Percentiles rank a stretch among this genome's conserved stretches.
Conservation (phyloP, 2,888 invertebrate species). For the Osmoderma eremita region DNA sequence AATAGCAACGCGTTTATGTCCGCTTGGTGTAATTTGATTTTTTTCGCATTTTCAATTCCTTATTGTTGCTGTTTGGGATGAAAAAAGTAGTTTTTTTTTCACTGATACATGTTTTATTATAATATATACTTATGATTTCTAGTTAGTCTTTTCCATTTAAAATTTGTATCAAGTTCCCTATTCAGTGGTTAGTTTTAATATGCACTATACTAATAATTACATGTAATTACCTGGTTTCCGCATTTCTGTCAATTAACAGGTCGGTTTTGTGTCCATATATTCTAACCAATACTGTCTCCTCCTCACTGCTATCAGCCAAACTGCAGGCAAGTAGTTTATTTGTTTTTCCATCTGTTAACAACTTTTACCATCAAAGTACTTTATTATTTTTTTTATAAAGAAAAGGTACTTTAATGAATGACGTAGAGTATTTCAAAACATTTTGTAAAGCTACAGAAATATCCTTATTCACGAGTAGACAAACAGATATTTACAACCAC, state of each 20-base stretch:
- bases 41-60: too few relatives aligned
- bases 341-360: slow-evolving; percentile 94
- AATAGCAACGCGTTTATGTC: too few relatives aligned
- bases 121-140: too few relatives aligned
- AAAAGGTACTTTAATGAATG: neutral
- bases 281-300: slow-evolving; percentile 83
- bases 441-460: too few relatives aligned
- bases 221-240: slow-evolving; percentile 74
- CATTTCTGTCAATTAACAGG: slow-evolving; percentile 87
- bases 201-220: neutral
- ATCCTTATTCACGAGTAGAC: too few relatives aligned
- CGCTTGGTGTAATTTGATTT: too few relatives aligned
- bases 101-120: too few relatives aligned
- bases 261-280: slow-evolving; percentile 95
- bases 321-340: slow-evolving; percentile 87
- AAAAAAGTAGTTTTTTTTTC: too few relatives aligned
- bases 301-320: slow-evolving; percentile 61
- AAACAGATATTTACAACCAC: too few relatives aligned
- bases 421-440: too few relatives aligned
- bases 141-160: too few relatives aligned
- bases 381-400: slow-evolving; percentile 42
- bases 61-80: too few relatives aligned
- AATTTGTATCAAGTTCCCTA: neutral
- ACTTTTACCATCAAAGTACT: slow-evolving; percentile 65
- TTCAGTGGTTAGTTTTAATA: neutral